Percentiles rank a stretch among this genome's conserved stretches.
Conservation (phyloP, 1,140 invertebrate species). For the Dendroctonus valens region DNA sequence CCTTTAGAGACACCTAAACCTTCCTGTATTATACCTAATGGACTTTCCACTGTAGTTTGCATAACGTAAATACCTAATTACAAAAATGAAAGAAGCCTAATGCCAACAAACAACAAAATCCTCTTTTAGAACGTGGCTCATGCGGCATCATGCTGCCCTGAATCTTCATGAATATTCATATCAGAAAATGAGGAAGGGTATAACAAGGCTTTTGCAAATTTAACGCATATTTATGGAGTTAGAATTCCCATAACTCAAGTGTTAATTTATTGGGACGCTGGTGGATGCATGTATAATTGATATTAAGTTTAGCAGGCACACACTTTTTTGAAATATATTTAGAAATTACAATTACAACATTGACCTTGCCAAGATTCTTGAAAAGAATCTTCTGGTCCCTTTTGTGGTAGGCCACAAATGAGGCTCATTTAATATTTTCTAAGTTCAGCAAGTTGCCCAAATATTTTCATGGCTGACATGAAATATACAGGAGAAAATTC, state of each 20-base stretch:
- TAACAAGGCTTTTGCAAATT: slow-evolving; percentile 23
- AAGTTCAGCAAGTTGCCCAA: background rate
- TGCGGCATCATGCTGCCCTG: slow-evolving; percentile 25
- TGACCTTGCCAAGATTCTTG: no score
- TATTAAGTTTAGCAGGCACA: no score
- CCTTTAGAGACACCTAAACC: slow-evolving; percentile 1
- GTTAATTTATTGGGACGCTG: slow-evolving; percentile 10
- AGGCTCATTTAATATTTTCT: background rate
- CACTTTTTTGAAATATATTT: no score
- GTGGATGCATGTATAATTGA: no score
- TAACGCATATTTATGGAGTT: slow-evolving; percentile 22
- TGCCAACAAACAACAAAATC: slow-evolving; percentile 22
- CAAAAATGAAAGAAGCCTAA: slow-evolving; percentile 17
- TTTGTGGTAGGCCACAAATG: no score
- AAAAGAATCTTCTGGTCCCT: no score
- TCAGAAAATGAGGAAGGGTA: slow-evolving; percentile 21
- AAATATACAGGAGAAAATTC: slow-evolving; percentile 16
- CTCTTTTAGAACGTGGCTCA: slow-evolving; percentile 23
- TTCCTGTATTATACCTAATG: slow-evolving; percentile 13
- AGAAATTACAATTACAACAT: no score
- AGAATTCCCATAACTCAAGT: slow-evolving; percentile 16
- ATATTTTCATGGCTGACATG: slow-evolving; percentile 1
- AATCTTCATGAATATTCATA: slow-evolving; percentile 32
- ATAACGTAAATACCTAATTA: slow-evolving; percentile 27
- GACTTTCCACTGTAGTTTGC: slow-evolving; percentile 13